Evolutionary conservation across 2,797 vertebrate genomes (phyloP), one percentile per base, ranked within the genome.

Genomic region (Cephalopachus bancanus): DNA sequence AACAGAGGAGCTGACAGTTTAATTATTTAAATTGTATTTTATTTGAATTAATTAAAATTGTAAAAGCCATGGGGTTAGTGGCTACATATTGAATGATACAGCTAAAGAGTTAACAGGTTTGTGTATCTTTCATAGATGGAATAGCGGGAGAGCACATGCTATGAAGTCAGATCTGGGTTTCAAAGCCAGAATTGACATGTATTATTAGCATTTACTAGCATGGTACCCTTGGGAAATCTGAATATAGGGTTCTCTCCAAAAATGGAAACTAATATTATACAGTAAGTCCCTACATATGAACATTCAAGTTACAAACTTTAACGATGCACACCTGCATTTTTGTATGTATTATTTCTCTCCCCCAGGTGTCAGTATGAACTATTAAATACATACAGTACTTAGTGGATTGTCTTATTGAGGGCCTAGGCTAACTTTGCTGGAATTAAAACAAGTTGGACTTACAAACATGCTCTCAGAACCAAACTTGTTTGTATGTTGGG

Each of bases 1-100:
- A 26, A 37, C 26, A 17, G 19, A 74, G n/a, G 28, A 94, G 88
- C 11, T 81, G n/a, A 93, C 88, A 60, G 84, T 94, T 92, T 53
- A 2, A 79, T 71, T 71, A 79, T 55, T 94, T 64, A 65, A 76
- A 93, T 19, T 83, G 62, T 30, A 59, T 28, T 92, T 91, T 55
- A 83, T 64, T 91, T 67, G 7, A 74, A 87, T 83, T 76, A 71
- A 44, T 55, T 83, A 30, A 71, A 93, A 81, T 75, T 72, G 75
- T 10, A 57, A 92, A 94, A 87, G 64, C 30, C 44, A 30, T 6
- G 17, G 65, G 28, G 37, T 37, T 89, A 57, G n/a, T 55, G 81
- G 57, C n/a, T 92, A 85, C 55, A 91, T 37, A 72, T 3, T 87
- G 44, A 44, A 87, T 3, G 51, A 3, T 14, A 65, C 7, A 91